Evolutionary conservation across 2,888 invertebrate genomes (phyloP).

Genomic region (Lepetodrilus schrolli): DNA sequence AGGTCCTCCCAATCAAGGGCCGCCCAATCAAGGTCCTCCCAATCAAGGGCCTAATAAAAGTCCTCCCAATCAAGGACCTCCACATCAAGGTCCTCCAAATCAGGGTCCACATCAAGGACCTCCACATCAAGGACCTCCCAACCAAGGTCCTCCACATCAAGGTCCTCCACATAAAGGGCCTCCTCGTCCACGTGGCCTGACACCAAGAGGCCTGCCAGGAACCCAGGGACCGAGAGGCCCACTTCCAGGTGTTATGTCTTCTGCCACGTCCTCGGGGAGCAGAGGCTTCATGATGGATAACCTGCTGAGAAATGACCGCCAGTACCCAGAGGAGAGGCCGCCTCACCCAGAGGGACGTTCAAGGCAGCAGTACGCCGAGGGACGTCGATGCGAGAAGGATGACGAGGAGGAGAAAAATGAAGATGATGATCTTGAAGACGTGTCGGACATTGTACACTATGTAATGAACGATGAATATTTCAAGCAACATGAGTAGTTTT

Average conservation of each 20-base stretch:
- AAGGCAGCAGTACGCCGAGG: not conserved
- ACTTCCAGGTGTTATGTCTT: not conserved
- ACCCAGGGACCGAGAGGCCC: not conserved
- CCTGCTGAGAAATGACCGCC: constrained; percentile 38
- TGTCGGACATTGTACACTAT: constrained; percentile 64
- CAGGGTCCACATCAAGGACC: constrained; percentile 31
- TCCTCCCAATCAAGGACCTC: not conserved
- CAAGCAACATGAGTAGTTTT: constrained; percentile 44
- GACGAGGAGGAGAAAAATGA: constrained; percentile 35
- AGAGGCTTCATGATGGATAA: constrained; percentile 61
- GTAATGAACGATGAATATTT: constrained; percentile 56
- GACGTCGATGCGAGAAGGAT: constrained; percentile 4
- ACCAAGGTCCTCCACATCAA: not conserved
- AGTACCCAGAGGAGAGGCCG: not conserved
- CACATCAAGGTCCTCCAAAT: constrained; percentile 30
- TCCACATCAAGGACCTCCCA: not conserved
- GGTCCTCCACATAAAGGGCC: constrained; percentile 12
- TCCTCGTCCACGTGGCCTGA: not conserved
- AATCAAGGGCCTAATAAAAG: constrained; percentile 27
- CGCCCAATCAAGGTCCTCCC: not conserved
- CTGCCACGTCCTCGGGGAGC: constrained; percentile 30
- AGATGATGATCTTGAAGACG: constrained; percentile 56
- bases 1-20: constrained; percentile 9
- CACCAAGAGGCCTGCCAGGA: not conserved
- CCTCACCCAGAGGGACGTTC: not conserved